A percentile compares a stretch with the other conserved stretches of the same genome.
These are phyloP conservation scores for Ctenopoma multispine DNA, from an alignment of 2,797 vertebrate species.

Conservation along the genomic window DNA sequence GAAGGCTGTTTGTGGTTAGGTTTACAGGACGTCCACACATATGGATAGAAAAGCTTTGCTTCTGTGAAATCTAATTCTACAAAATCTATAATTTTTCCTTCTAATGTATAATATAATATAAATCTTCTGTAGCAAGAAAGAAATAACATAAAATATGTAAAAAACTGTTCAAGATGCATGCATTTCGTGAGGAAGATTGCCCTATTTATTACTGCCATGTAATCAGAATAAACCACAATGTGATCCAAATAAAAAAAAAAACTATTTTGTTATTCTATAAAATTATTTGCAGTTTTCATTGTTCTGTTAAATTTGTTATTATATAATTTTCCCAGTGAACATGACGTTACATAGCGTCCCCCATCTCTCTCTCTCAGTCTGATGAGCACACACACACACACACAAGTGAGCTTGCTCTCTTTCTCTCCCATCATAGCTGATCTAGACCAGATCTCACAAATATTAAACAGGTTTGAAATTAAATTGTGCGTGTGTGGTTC, in stretches of 20 bases:
- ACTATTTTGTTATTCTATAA: neutral
- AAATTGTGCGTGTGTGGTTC: conserved; percentile 8
- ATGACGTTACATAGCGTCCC: neutral
- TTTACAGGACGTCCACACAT: too few relatives aligned
- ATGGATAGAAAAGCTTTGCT: neutral
- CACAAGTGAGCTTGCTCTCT: conserved; percentile 1
- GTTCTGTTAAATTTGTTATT: neutral
- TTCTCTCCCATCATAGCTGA: conserved; percentile 13
- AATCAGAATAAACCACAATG: neutral
- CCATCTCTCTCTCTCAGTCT: neutral
- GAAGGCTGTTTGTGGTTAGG: too few relatives aligned
- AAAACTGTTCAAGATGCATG: neutral
- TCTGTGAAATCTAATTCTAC: neutral
- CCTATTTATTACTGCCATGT: neutral
- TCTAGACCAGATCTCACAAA: conserved; percentile 45
- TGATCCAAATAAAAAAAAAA: neutral
- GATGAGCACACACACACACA: neutral
- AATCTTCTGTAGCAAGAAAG: neutral
- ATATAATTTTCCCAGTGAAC: neutral
- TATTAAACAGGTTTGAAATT: conserved; percentile 43
- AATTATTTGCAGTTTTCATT: neutral
- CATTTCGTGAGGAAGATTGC: neutral
- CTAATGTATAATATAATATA: neutral
- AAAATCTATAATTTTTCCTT: neutral
- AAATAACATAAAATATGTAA: neutral